Evolutionary conservation across 1,140 invertebrate genomes (phyloP).

Genomic region (Telenomus remus): DNA sequence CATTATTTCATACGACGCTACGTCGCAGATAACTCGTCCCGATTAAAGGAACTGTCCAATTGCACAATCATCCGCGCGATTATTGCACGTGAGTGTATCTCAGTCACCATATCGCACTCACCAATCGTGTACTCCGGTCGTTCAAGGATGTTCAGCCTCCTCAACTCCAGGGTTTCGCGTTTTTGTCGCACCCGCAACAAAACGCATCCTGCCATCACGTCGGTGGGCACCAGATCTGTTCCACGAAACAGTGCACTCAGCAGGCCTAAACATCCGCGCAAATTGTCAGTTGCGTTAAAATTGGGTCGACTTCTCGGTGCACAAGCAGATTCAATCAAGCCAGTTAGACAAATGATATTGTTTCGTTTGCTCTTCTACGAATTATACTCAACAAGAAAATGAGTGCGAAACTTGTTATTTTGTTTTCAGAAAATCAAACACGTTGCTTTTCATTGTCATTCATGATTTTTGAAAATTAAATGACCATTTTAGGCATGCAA

Average conservation of each 20-base stretch:
- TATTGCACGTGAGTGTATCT: no score
- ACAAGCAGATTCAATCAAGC: slow-evolving; percentile 15
- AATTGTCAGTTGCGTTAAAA: slow-evolving; percentile 20
- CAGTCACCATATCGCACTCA: slow-evolving; percentile 51
- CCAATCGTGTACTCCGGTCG: slow-evolving; percentile 81
- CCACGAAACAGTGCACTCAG: slow-evolving; percentile 86
- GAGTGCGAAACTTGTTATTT: no score
- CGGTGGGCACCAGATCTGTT: slow-evolving; percentile 90
- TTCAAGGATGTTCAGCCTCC: slow-evolving; percentile 81
- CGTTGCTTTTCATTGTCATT: no score
- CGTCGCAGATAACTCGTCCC: no score
- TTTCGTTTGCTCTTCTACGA: neutral
- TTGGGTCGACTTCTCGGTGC: slow-evolving; percentile 10
- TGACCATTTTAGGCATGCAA: no score
- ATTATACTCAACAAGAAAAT: no score
- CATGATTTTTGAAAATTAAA: no score
- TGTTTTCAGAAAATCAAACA: no score
- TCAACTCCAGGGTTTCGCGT: slow-evolving; percentile 81
- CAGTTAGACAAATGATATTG: neutral
- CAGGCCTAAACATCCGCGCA: slow-evolving; percentile 74
- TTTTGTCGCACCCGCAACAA: slow-evolving; percentile 85
- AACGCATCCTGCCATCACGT: slow-evolving; percentile 90
- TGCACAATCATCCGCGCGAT: no score
- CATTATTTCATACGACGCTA: neutral
- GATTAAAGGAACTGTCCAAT: no score